Base-by-base conservation (phyloP, 2,113 vertebrate species). In the Dryoscopus gambensis region DNA sequence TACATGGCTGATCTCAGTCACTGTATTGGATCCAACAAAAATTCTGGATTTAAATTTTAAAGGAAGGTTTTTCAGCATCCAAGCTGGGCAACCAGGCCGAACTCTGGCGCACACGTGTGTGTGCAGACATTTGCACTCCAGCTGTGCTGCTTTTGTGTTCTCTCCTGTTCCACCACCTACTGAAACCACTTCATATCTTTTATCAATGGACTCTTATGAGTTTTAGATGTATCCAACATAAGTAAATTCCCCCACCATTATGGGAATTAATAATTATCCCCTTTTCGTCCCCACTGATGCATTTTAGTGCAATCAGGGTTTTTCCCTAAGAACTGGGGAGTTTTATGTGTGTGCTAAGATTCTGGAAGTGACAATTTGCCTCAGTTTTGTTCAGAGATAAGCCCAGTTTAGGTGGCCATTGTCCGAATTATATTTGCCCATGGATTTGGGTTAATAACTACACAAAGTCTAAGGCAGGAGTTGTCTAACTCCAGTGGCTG, bases 21-120 rank as follows among this genome's bases (percentile, higher is more conserved):
- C 87, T 91, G 91, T 80, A 20, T 62, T 71, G 47, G 71, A 67
- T 93, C 93, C 90, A 96, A 89, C 53, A 83, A 83, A 79, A 91
- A 85, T 87, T 49, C 78, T 83, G 87, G 37, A 55, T 95, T 87
- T 91, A 40, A 60, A 76, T 79, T 83, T 84, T 78, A 77, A 67
- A 57, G 84, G 67, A 15, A 57, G 65, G n/a, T 24, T 90, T 94
- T 21, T 77, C 40, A 84, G 37, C 70, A n/a, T 80, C 79, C 88
- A 64, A 2, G 49, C 62, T 55, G 89, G 75, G 70, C 82, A 73
- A 2, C 33, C 7, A 37, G 92, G 71, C 71, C 78, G 88, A n/a
- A 1, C 53, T 71, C 3, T 5, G 2, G 6, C 15, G n/a, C 42
- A 27, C 73, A 17, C 1, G 1, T 10, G 33, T 31, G 39, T 33